Conservation (phyloP, 2,797 vertebrate genomes). For the Poeciliopsis paucimaculata region DNA sequence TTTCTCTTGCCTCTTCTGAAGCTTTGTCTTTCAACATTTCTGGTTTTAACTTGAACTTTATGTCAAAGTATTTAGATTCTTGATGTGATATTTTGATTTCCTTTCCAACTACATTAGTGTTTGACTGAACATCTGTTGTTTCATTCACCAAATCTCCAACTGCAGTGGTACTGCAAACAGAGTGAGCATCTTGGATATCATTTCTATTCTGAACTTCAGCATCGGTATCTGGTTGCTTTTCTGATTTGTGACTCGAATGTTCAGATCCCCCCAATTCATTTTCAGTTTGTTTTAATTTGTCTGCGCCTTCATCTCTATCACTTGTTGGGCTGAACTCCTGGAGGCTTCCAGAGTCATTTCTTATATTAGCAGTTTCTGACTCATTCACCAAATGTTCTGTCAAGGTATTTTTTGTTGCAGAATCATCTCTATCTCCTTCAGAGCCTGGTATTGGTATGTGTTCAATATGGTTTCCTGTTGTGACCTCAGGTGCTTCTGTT, state of each 20-base stretch:
- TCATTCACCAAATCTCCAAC: neutral
- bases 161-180: neutral
- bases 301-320: neutral
- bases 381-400: neutral
- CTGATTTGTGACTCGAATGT: conserved; percentile 1
- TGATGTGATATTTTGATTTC: neutral
- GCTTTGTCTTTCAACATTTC: fast-evolving
- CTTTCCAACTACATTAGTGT: fast-evolving
- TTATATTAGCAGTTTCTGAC: neutral
- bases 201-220: neutral
- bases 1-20: neutral
- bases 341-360: neutral
- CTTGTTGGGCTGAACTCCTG: neutral
- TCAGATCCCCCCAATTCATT: neutral
- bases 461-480: neutral
- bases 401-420: neutral
- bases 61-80: neutral
- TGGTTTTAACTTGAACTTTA: neutral
- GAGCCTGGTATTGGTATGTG: neutral
- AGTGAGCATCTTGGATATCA: neutral
- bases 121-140: neutral
- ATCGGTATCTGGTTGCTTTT: neutral
- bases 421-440: neutral
- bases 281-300: neutral
- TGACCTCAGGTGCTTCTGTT: neutral